Evolutionary conservation across 2,888 invertebrate species (phyloP), one percentile per base, ranked within the genome.

Genomic region (Plebejus argus): DNA sequence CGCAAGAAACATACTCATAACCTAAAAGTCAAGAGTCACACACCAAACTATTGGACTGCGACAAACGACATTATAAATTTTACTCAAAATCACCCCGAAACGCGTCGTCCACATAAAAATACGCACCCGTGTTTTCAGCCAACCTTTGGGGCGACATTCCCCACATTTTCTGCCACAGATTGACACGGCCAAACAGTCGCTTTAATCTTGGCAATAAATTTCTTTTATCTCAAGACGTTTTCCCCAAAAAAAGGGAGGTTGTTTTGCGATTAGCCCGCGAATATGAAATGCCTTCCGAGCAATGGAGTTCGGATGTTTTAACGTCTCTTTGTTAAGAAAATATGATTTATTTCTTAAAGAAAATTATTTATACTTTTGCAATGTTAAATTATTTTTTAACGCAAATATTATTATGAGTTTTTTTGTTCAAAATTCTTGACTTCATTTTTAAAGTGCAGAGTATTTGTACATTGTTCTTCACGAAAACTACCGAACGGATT

Each of bases 141-240:
- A 78, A 82, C 76, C 79, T 80, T 79, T 77, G 53, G 80, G 79
- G 80, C 82, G 82, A 84, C 84, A 84, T 85, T 85, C 82, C 79
- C 81, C 78, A 81, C 82, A 82, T 82, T 83, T 83, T 80, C 80
- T 77, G 80, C 83, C 82, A 85, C 88, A 89, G 90, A 91, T 90
- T 91, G 92, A 91, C 90, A 88, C 86, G 81, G 85, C 88, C 89
- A 88, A 88, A 90, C 90, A 91, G 90, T 90, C 88, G 86, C 85
- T 89, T 89, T 92, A 91, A 93, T 93, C 92, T 91, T 74, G 83
- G 86, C 91, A 90, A 90, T 93, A 92, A 93, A 92, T 92, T 92
- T 87, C 85, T 87, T 88, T 89, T 90, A 90, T 90, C 90, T 88
- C 84, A 82, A 86, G 85, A 85, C 86, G 84, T 83, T 82, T 81